Evolutionary conservation across 2,888 invertebrate genomes (phyloP).

Genomic region (Eupithecia subfuscata): DNA sequence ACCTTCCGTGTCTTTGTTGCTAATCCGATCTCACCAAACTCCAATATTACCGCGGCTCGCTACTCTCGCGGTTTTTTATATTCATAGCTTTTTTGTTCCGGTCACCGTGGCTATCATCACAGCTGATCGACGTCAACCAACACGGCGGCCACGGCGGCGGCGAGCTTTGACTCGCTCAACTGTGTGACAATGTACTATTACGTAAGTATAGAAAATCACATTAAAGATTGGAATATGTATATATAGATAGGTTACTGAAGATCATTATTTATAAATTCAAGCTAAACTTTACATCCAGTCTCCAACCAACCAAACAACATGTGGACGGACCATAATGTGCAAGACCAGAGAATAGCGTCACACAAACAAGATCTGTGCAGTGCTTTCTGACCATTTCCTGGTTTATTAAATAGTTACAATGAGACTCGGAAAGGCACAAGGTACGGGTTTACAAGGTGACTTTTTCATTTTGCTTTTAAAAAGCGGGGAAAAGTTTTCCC

Average conservation of each 20-base stretch:
- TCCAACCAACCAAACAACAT: too few species aligned
- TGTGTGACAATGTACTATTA: too few species aligned
- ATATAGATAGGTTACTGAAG: too few species aligned
- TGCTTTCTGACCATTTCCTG: neutral
- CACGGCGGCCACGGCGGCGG: too few species aligned
- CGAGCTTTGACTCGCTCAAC: too few species aligned
- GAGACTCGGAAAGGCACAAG: neutral
- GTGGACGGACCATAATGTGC: neutral
- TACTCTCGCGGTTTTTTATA: too few species aligned
- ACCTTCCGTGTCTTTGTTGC: too few species aligned
- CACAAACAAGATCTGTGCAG: neutral
- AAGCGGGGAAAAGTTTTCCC: neutral
- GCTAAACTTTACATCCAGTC: too few species aligned
- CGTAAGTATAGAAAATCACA: neutral
- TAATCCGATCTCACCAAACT: too few species aligned
- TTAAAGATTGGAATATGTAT: too few species aligned
- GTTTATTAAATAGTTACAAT: neutral
- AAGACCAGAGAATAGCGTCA: neutral
- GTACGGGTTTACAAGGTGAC: constrained; percentile 5
- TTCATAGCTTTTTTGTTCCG: too few species aligned
- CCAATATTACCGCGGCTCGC: too few species aligned
- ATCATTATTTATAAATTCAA: neutral
- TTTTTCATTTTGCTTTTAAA: constrained; percentile 11
- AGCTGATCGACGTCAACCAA: neutral
- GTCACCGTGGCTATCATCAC: neutral